Base-by-base conservation (phyloP, 1,140 invertebrate species). In the Dreissena polymorpha region DNA sequence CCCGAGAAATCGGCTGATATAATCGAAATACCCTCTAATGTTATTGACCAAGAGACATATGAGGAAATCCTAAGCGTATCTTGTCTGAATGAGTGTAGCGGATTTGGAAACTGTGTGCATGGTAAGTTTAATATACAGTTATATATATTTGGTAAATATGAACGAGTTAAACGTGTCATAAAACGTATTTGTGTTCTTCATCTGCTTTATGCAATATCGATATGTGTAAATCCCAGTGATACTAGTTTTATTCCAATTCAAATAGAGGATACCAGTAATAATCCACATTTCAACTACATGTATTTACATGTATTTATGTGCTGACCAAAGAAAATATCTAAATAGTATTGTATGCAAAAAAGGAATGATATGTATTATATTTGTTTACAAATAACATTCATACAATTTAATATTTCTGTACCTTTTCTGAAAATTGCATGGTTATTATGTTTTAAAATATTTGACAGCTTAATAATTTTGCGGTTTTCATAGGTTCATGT, bases 41-140 rank as follows among this genome's bases (percentile, higher is more conserved):
- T 39, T 10, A 29, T 78, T 14, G 16, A 18, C 6, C 2, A 3
- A 3, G 51, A 51, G 18, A 14, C 68, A 18, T 16, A 68, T 5
- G 49, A 68, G 14, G 49, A 23, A 0, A 25, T 78, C 16, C 18
- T 55, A 18, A 39, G 68, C 14, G 64, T 50, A 25, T 10, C 50
- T n/a, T 78, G 75, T 55, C 39, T 51, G 5, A 53, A 78, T 55
- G 75, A 78, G 50, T 78, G 75, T 25, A 69, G 39, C n/a, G 75
- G 50, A 14, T 23, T 55, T 27, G 75, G 75, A 14, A n/a, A 25
- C 0, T 78, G 75, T 68, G 27, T 50, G 13, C 67, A 78, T n/a
- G 75, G 75, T 78, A 73, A 60, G 10, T 23, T 6, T 60, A 23
- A n/a, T 5, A 3, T 18, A n/a, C n/a, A n/a, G n/a, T n/a, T n/a